Conservation (phyloP, 92 coral and sea anemone genomes). For the Ricordea florida region DNA sequence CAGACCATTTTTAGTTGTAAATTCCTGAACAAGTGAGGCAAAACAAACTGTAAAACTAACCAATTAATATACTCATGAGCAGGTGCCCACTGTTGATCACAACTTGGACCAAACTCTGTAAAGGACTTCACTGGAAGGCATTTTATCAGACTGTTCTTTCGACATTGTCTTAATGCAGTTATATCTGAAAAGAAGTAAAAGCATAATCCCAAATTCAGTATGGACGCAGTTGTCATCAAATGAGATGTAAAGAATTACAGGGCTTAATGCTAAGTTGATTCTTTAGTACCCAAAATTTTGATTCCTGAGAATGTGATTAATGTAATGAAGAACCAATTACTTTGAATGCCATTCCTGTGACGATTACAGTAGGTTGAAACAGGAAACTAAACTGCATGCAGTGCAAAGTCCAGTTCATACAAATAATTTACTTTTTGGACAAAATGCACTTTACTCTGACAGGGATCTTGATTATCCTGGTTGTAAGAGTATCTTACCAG, state of each 20-base stretch:
- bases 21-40: not conserved
- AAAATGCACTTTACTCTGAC: too few species aligned
- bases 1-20: not conserved
- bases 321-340: too few species aligned
- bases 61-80: conserved; percentile 88
- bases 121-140: conserved; percentile 64
- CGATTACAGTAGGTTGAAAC: too few species aligned
- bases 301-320: too few species aligned
- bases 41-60: conserved; percentile 41
- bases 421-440: too few species aligned
- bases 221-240: not conserved
- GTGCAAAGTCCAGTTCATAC: too few species aligned
- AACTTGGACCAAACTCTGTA: conserved; percentile 62
- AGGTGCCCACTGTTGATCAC: conserved; percentile 62
- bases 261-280: not conserved
- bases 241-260: not conserved
- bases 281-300: too few species aligned
- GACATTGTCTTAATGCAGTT: conserved; percentile 60
- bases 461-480: too few species aligned
- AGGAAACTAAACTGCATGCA: too few species aligned
- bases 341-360: too few species aligned
- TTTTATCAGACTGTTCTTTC: conserved; percentile 63
- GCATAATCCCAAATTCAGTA: not conserved
- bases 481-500: conserved; percentile 52
- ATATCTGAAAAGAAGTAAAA: conserved; percentile 54